Evolutionary conservation across 2,888 invertebrate species (phyloP), one percentile per base, ranked within the genome.

Genomic region (Cylindroiulus punctatus): DNA sequence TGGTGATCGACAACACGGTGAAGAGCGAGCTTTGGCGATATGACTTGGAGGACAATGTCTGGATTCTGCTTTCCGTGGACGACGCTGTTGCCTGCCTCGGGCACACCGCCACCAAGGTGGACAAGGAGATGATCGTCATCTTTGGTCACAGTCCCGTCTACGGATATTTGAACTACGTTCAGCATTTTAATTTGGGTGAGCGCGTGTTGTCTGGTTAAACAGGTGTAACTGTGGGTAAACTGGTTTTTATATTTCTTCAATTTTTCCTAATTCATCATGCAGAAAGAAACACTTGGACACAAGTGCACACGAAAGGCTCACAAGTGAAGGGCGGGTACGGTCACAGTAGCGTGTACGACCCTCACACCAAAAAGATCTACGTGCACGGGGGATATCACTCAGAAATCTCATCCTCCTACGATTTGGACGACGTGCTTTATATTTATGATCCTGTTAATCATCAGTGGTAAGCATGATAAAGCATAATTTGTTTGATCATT

Each of bases 121-220:
- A 90, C 90, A 90, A 91, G 84, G 94, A 95, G 88, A 98, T 99
- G 98, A 93, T 98, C 87, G 95, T 98, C 17, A 96, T 99, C 89
- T 99, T 99, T 91, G 99, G 99, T 0, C 97, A 98, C 91, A 98
- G 97, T 22, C 97, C 98, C 0, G 94, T 95, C 87, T 97, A 96
- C 90, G 99, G 99, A 17, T 99, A 98, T 91, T 92, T 98, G 87
- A 98, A 98, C 91, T 94, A 95, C 52, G 97, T 99, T 14, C 97
- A 97, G 92, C 92, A 93, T 89, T 92, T 91, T 89, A 90, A 91
- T 88, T 91, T 92, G 88, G 91, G 91, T 91, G 89, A 90, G n/a
- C n/a, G n/a, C n/a, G n/a, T n/a, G n/a, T n/a, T n/a, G n/a, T n/a
- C n/a, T n/a, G n/a, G n/a, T n/a, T n/a, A n/a, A n/a, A n/a, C n/a